These are phyloP conservation scores for Danio jaintianensis DNA, from an alignment of 2,797 vertebrate genomes.

Conservation along the genomic window DNA sequence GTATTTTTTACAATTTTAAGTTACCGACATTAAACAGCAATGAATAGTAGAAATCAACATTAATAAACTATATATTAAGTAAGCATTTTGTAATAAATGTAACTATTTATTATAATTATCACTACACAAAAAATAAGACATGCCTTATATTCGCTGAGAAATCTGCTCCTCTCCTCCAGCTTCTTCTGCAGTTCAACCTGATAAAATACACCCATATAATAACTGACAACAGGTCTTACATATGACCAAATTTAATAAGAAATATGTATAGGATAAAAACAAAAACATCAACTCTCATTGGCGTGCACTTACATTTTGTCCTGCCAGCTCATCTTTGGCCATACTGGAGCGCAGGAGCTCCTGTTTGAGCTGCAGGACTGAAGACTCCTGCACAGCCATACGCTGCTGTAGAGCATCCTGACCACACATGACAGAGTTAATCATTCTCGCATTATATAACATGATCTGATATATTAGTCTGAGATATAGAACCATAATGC, in stretches of 20 bases:
- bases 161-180: constrained; percentile 88
- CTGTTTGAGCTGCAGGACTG: constrained; percentile 96
- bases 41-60: no score
- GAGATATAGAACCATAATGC: not conserved
- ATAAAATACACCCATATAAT: constrained; percentile 7
- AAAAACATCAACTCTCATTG: not conserved
- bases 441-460: not conserved
- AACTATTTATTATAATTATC: not conserved
- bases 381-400: constrained; percentile 87
- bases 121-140: constrained; percentile 30
- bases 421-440: constrained; percentile 21
- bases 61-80: not conserved
- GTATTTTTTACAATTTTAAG: no score
- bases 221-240: not conserved
- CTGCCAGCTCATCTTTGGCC: constrained; percentile 90
- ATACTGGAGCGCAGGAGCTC: constrained; percentile 90
- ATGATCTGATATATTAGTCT: not conserved
- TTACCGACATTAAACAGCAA: no score
- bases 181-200: constrained; percentile 95
- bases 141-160: constrained; percentile 91
- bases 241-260: not conserved
- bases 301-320: constrained; percentile 83
- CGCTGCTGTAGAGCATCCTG: constrained; percentile 96
- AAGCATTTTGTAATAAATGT: not conserved
- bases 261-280: not conserved